Base-by-base conservation (phyloP, 2,888 invertebrate species). In the Seira musarum region DNA sequence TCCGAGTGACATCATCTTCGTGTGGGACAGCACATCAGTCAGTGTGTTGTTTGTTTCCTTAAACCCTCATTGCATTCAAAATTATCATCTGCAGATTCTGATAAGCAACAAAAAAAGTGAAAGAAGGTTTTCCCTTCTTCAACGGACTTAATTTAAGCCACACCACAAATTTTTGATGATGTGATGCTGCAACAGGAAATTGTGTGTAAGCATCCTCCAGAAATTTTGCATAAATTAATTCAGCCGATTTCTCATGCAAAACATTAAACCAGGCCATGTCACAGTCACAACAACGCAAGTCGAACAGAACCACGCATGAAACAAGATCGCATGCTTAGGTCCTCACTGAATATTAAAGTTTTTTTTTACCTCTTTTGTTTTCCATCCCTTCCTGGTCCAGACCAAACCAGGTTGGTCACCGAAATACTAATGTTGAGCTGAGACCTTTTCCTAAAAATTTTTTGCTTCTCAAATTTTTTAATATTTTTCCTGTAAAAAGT, bases 1-100 rank as follows among this genome's bases (percentile, higher is more conserved):
- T 63, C 57, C 8, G 35, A 69, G 53, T 21, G 46, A 70, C 30
- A 10, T 30, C 70, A 46, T 60, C 60, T 2, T 57, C 60, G 60
- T 70, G 70, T 70, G 68, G 3, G 53, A 40, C 53, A n/a, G n/a
- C n/a, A n/a, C n/a, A n/a, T 40, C 13, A 8, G 40, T 40, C 6
- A 8, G 40, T 40, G 40, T 40, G 40, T 40, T 40, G 40, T n/a
- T n/a, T n/a, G n/a, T n/a, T n/a, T n/a, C n/a, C n/a, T n/a, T n/a
- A n/a, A n/a, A n/a, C n/a, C n/a, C n/a, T n/a, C n/a, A n/a, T n/a
- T n/a, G n/a, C n/a, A n/a, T n/a, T n/a, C n/a, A n/a, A n/a, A n/a
- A n/a, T 6, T 40, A 40, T 40, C 40, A 40, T 40, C 40, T 40
- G 40, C 6, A 40, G 40, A 40, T 40, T n/a, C n/a, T n/a, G n/a